These are phyloP conservation scores for Anthrax anthrax DNA, from an alignment of 2,888 invertebrate species.

Conservation along the genomic window DNA sequence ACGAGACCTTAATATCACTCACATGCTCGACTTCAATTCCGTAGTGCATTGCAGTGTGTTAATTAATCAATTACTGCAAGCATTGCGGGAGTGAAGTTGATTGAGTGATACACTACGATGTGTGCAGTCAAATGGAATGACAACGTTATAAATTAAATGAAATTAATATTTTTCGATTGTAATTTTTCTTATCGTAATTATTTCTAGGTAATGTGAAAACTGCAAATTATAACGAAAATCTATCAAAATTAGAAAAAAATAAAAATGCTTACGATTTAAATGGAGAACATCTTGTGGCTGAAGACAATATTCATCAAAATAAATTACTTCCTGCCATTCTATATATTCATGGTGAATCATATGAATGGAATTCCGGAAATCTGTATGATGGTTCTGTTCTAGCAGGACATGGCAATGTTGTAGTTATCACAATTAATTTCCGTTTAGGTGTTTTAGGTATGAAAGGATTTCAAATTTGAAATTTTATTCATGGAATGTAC, in stretches of 20 bases:
- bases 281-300: too few relatives aligned
- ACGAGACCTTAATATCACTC: background rate
- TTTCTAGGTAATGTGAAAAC: too few relatives aligned
- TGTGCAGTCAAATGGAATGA: too few relatives aligned
- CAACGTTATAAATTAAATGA: too few relatives aligned
- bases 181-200: too few relatives aligned
- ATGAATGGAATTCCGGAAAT: slow-evolving; percentile 94
- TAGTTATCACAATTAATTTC: slow-evolving; percentile 85
- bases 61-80: slow-evolving; percentile 69
- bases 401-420: slow-evolving; percentile 78
- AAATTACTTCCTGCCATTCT: slow-evolving; percentile 64
- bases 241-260: too few relatives aligned
- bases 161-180: too few relatives aligned
- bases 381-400: slow-evolving; percentile 93
- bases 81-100: slow-evolving; percentile 85
- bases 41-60: slow-evolving; percentile 90
- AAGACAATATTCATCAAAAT: too few relatives aligned
- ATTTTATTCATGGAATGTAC: too few relatives aligned
- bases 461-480: slow-evolving; percentile 16
- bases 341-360: slow-evolving; percentile 88
- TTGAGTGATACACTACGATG: slow-evolving; percentile 18
- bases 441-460: slow-evolving; percentile 75
- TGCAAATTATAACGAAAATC: too few relatives aligned
- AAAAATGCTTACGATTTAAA: too few relatives aligned
- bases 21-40: slow-evolving; percentile 60